phyloP scores from a whole-genome alignment of 2,113 vertebrate genomes.

The Periophthalmodon schlosseri region DNA sequence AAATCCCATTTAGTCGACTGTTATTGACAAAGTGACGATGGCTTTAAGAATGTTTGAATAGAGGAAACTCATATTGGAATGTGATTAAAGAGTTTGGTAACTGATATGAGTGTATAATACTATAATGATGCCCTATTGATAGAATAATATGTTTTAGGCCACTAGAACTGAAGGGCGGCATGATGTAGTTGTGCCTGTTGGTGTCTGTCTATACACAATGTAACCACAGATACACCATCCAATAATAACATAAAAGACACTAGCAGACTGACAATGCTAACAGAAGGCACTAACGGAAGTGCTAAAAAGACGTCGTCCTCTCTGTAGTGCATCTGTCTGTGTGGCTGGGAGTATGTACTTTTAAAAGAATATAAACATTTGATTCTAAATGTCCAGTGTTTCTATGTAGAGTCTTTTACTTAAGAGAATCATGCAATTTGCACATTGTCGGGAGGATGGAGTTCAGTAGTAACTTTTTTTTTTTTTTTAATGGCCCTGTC shows the following conservation, averaged over 20 bases:
- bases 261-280: slow-evolving; percentile 44
- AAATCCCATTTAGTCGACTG: slow-evolving; percentile 48
- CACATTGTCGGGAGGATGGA: slow-evolving; percentile 86
- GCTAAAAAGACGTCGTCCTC: neutral
- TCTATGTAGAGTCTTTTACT: slow-evolving; percentile 85
- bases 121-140: slow-evolving; percentile 26
- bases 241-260: slow-evolving; percentile 41
- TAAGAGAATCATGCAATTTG: slow-evolving; percentile 98
- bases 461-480: slow-evolving; percentile 75
- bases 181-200: slow-evolving; percentile 45
- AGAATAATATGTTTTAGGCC: slow-evolving; percentile 42
- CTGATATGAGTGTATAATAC: neutral
- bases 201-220: slow-evolving; percentile 45
- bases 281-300: slow-evolving; percentile 30
- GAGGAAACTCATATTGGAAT: slow-evolving; percentile 38
- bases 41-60: slow-evolving; percentile 19
- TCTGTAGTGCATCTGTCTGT: slow-evolving; percentile 40
- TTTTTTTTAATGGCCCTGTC: slow-evolving; percentile 60
- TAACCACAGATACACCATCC: slow-evolving; percentile 32
- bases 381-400: slow-evolving; percentile 88
- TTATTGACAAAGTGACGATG: neutral
- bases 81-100: slow-evolving; percentile 41
- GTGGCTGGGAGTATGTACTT: slow-evolving; percentile 45
- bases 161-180: slow-evolving; percentile 81
- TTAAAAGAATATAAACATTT: slow-evolving; percentile 59